Evolutionary conservation across 2,888 invertebrate genomes (phyloP).

Genomic region (Latrodectus elegans): DNA sequence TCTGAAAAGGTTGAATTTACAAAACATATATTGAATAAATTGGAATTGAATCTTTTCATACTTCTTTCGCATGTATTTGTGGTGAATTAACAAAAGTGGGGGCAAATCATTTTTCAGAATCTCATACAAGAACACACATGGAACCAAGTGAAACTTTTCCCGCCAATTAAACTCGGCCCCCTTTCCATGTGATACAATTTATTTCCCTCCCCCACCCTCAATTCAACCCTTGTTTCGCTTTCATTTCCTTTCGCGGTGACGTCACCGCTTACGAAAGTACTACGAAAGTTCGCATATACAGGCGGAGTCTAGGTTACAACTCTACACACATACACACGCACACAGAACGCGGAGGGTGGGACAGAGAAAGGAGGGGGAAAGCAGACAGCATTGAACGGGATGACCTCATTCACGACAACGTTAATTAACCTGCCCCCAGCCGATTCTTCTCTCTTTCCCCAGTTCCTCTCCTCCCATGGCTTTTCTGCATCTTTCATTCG

Average conservation of each 20-base stretch:
- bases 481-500: slow-evolving; percentile 42
- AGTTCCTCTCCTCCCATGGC: slow-evolving; percentile 15
- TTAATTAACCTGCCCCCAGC: slow-evolving; percentile 60
- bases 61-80: no score
- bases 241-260: slow-evolving; percentile 62
- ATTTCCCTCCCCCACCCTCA: slow-evolving; percentile 26
- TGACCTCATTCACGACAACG: slow-evolving; percentile 69
- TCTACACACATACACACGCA: slow-evolving; percentile 50
- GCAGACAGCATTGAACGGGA: slow-evolving; percentile 45
- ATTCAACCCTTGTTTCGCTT: slow-evolving; percentile 65
- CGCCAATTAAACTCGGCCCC: slow-evolving; percentile 64
- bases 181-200: slow-evolving; percentile 13
- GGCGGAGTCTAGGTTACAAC: slow-evolving; percentile 48
- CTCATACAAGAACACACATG: slow-evolving; percentile 11
- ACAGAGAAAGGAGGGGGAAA: neutral
- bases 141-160: slow-evolving; percentile 49
- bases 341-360: slow-evolving; percentile 6
- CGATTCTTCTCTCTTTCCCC: slow-evolving; percentile 8
- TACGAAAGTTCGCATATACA: slow-evolving; percentile 56
- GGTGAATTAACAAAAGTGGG: neutral
- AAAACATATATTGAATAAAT: no score
- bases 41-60: no score
- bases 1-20: no score
- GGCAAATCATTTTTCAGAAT: neutral
- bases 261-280: slow-evolving; percentile 59